A percentile compares a stretch with the other conserved stretches of the same genome.
These are phyloP conservation scores for Helicoverpa armigera DNA, from an alignment of 1,140 invertebrate species.

Conservation along the genomic window DNA sequence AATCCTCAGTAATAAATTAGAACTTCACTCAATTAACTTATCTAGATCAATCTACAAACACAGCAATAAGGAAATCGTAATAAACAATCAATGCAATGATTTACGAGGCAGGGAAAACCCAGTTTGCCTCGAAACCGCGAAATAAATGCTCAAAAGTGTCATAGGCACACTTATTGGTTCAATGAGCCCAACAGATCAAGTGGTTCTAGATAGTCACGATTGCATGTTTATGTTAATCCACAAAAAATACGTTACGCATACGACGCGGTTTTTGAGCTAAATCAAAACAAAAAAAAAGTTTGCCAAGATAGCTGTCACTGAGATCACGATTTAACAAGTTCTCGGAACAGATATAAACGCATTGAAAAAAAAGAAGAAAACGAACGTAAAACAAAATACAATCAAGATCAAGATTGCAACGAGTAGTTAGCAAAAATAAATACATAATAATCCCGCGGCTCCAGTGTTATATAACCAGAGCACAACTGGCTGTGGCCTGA, in stretches of 20 bases:
- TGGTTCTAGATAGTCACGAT: conserved; percentile 24
- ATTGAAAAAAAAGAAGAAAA: conserved; percentile 24
- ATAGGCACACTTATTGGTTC: conserved; percentile 35
- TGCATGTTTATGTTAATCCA: conserved; percentile 26
- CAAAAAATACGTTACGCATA: conserved; percentile 35
- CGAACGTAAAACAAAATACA: conserved; percentile 46
- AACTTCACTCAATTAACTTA: background rate
- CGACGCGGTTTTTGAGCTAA: background rate
- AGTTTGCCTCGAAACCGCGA: background rate
- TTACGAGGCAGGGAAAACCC: conserved; percentile 28
- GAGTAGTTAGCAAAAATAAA: conserved; percentile 18
- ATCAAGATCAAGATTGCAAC: conserved; percentile 54
- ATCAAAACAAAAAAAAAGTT: conserved; percentile 34
- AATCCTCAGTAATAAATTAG: background rate
- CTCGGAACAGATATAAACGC: conserved; percentile 45
- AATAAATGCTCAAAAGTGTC: conserved; percentile 1
- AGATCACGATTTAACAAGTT: conserved; percentile 49
- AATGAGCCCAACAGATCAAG: conserved; percentile 29
- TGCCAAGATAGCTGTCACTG: conserved; percentile 47
- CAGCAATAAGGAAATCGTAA: conserved; percentile 21
- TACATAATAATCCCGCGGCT: conserved; percentile 12
- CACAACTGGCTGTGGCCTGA: conserved; percentile 10
- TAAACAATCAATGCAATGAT: conserved; percentile 26
- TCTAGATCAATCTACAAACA: conserved; percentile 4
- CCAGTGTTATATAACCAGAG: conserved; percentile 22